phyloP scores from a whole-genome alignment of 2,888 invertebrate genomes.

The Entomobrya multifasciata region DNA sequence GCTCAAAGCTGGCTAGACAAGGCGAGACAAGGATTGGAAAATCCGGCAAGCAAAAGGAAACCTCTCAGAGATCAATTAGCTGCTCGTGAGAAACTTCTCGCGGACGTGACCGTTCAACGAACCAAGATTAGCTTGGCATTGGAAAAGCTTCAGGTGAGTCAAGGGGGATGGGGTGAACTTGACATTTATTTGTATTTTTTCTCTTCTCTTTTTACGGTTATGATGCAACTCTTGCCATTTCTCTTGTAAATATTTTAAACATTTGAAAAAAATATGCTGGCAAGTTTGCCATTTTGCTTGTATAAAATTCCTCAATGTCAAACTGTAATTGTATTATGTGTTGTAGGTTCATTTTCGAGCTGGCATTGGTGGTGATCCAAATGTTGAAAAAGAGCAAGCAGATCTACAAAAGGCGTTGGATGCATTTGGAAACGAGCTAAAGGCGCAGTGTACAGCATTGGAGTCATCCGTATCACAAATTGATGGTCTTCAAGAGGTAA shows the following conservation, averaged over 20 bases:
- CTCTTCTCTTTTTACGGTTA: slow-evolving; percentile 24
- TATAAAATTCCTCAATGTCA: slow-evolving; percentile 28
- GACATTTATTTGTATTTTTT: slow-evolving; percentile 59
- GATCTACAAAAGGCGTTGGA: slow-evolving; percentile 88
- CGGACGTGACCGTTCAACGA: slow-evolving; percentile 92
- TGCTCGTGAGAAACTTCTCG: slow-evolving; percentile 88
- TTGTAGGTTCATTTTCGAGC: slow-evolving; percentile 91
- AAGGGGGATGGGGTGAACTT: slow-evolving; percentile 44
- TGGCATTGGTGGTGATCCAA: slow-evolving; percentile 90
- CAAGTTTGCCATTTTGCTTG: not conserved
- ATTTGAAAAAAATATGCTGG: not conserved
- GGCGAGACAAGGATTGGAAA: slow-evolving; percentile 88
- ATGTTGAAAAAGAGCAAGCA: slow-evolving; percentile 87
- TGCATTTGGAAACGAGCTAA: slow-evolving; percentile 84
- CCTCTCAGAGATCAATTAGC: slow-evolving; percentile 93
- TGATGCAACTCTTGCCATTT: slow-evolving; percentile 28
- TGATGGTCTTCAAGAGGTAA: slow-evolving; percentile 90
- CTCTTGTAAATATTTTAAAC: not conserved
- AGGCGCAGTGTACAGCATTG: slow-evolving; percentile 86
- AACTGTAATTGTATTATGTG: not conserved
- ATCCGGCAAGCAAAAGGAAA: slow-evolving; percentile 91
- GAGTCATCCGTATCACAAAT: slow-evolving; percentile 90
- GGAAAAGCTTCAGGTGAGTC: slow-evolving; percentile 92
- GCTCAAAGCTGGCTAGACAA: slow-evolving; percentile 94
- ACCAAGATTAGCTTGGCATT: slow-evolving; percentile 93